Percentiles rank a stretch among this genome's conserved stretches.
Conservation (phyloP, 2,113 vertebrate genomes). For the Notarius lentiginosus region DNA sequence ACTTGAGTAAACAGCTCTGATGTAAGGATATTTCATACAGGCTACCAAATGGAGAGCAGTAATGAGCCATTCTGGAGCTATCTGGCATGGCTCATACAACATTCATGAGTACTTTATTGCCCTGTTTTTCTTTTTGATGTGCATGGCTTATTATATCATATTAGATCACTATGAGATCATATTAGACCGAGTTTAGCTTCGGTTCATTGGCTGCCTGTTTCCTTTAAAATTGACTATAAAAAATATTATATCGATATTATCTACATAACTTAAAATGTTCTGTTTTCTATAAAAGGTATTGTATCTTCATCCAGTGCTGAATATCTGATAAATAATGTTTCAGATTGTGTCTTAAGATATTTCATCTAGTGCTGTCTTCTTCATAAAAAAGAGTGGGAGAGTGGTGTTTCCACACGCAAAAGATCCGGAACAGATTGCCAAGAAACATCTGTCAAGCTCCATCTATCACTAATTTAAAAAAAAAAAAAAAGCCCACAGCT, state of each 20-base stretch:
- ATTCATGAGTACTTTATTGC: slow-evolving; percentile 4
- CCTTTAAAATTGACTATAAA: not conserved
- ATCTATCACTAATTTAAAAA: not conserved
- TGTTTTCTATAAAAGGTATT: not conserved
- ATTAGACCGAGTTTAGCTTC: not conserved
- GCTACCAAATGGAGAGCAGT: not conserved
- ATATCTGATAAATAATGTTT: not conserved
- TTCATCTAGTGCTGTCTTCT: not conserved
- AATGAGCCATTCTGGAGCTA: slow-evolving; percentile 11
- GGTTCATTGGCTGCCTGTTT: not conserved
- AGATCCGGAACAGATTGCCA: not conserved
- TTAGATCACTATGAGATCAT: not conserved
- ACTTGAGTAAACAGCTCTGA: slow-evolving; percentile 50
- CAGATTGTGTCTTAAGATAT: not conserved
- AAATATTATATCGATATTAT: not conserved
- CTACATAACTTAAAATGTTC: not conserved
- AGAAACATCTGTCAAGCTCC: not conserved
- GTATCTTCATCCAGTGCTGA: not conserved
- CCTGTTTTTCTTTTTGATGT: slow-evolving; percentile 7
- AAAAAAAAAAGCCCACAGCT: not conserved
- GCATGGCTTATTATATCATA: not conserved
- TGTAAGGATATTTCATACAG: slow-evolving; percentile 19
- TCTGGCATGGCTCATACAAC: not conserved
- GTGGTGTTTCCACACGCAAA: not conserved
- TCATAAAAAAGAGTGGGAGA: not conserved